phyloP scores from a whole-genome alignment of 2,888 invertebrate species.

The Balanococcus diminutus region DNA sequence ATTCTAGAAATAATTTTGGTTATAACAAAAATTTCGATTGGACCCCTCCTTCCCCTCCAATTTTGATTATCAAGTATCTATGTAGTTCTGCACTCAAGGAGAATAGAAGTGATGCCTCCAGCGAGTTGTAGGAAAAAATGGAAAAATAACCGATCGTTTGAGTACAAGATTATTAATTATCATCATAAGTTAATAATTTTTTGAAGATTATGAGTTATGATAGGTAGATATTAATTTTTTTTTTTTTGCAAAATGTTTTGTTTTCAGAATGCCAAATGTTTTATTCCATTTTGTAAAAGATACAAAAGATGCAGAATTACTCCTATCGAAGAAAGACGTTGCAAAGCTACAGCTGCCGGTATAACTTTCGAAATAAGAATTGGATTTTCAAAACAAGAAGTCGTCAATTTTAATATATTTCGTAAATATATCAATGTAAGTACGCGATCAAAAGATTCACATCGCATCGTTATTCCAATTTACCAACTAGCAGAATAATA shows the following conservation, averaged over 20 bases:
- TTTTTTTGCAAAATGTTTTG: background rate
- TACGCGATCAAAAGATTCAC: background rate
- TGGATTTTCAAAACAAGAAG: constrained; percentile 47
- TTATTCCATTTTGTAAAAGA: constrained; percentile 93
- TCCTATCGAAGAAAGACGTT: constrained; percentile 17
- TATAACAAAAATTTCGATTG: too few relatives aligned
- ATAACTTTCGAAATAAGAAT: constrained; percentile 18
- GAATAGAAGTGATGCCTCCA: background rate
- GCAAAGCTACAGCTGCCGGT: constrained; percentile 4
- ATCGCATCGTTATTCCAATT: too few relatives aligned
- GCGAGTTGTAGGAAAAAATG: too few relatives aligned
- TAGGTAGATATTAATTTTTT: background rate
- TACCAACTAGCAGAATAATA: background rate
- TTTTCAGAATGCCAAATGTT: constrained; percentile 85
- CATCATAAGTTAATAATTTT: background rate
- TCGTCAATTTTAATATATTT: constrained; percentile 47
- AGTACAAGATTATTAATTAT: too few relatives aligned
- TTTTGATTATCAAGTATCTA: too few relatives aligned
- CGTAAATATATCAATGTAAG: constrained; percentile 50
- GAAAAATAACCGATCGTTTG: too few relatives aligned
- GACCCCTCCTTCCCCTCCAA: too few relatives aligned
- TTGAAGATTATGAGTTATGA: background rate
- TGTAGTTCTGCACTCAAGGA: background rate
- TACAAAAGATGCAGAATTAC: constrained; percentile 44
- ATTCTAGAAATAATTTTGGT: too few relatives aligned